Base-by-base conservation (phyloP, 2,888 invertebrate genomes). In the Bimastos eiseni region DNA sequence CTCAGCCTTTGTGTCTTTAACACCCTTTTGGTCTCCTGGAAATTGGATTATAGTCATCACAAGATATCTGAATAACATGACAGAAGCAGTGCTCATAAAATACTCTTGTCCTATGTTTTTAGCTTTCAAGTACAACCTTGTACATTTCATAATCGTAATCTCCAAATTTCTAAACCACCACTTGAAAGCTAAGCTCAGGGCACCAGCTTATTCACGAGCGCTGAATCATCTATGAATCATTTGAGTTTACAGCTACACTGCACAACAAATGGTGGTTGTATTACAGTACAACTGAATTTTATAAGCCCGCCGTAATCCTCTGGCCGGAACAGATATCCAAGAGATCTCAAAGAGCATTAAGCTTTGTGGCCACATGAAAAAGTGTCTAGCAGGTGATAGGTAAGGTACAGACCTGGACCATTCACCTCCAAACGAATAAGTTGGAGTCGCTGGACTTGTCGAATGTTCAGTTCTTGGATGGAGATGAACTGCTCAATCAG, bases 381-480 rank as follows among this genome's bases (percentile, higher is more conserved):
- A n/a, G n/a, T n/a, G 30, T 70, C 30, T 70, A 30, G 70, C 13
- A 70, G 70, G 30, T 70, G n/a, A 70, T 70, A 36, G 38, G 88
- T 34, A 37, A 11, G 30, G 36, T 88, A 37, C 89, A 38, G 30
- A 70, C 34, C 33, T 89, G 88, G 21, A 91, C 91, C 90, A 36
- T 33, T 41, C 49, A 83, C 89, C 37, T 89, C 70, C 15, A 89
- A 49, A 44, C 38, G 89, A 70, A 90, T 90, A 55, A 84, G 84
- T 34, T 91, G 88, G 21, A 94, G 91, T 49, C 91, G 91, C 44
- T 93, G 92, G 6, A 93, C 93, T 49, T 94, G 91, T 89, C 91
- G 92, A 13, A 93, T 93, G 24, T 93, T 92, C 70, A 94, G 84
- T n/a, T 93, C 92, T 92, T 94, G 93, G 90, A 93, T 93, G 13